phyloP scores from a whole-genome alignment of 2,113 vertebrate species.

The Lethenteron camtschaticum region DNA sequence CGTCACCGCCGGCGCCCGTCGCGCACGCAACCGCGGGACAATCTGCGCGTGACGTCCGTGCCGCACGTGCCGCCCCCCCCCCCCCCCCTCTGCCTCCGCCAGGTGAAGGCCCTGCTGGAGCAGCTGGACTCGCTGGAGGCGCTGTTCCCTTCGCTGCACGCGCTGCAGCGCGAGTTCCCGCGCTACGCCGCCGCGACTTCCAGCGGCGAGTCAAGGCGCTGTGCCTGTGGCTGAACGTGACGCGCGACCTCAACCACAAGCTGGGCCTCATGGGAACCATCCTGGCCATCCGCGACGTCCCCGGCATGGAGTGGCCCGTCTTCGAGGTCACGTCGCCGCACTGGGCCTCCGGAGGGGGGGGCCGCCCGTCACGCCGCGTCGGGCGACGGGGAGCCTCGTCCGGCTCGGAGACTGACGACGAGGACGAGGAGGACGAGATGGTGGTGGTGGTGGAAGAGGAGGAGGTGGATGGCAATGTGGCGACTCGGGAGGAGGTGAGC shows the following conservation, averaged over 20 bases:
- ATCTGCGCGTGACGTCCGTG: no score
- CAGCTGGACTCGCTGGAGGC: constrained; percentile 83
- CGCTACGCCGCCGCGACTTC: constrained; percentile 84
- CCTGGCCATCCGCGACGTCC: constrained; percentile 67
- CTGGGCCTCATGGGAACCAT: constrained; percentile 91
- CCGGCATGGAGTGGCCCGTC: constrained; percentile 90
- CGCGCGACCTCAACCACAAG: constrained; percentile 95
- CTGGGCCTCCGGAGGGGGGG: background rate
- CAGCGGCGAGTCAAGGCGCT: constrained; percentile 97
- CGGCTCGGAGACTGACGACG: constrained; percentile 8
- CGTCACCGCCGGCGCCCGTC: no score
- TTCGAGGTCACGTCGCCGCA: constrained; percentile 90
- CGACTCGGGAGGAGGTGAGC: no score
- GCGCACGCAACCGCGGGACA: no score
- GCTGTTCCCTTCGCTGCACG: constrained; percentile 82
- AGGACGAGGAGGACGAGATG: constrained; percentile 17
- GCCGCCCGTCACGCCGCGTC: no score
- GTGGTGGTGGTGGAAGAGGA: constrained; percentile 13
- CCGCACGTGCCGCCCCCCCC: no score
- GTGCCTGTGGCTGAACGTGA: constrained; percentile 94
- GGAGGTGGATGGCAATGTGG: no score
- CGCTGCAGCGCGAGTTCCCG: constrained; percentile 81
- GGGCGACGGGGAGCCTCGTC: no score
- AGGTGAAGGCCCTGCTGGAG: constrained; percentile 87
- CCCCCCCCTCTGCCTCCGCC: constrained; percentile 12